Percentiles rank a stretch among this genome's conserved stretches.
These are phyloP conservation scores for Tenthredo mesomela DNA, from an alignment of 2,888 invertebrate species.

Conservation along the genomic window DNA sequence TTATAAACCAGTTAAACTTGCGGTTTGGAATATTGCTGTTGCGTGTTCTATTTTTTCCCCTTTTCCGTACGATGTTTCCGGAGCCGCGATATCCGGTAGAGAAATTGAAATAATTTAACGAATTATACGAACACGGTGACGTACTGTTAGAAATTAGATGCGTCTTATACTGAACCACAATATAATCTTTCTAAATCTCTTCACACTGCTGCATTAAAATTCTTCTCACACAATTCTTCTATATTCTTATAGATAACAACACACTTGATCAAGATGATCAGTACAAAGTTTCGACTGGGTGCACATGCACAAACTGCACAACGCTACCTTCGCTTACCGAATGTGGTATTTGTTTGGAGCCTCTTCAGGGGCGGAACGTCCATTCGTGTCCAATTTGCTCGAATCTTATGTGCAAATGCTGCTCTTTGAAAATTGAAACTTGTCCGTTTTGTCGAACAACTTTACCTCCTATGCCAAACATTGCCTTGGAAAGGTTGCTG, in stretches of 20 bases:
- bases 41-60: neutral
- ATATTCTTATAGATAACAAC: neutral
- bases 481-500: slow-evolving; percentile 66
- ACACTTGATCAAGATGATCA: neutral
- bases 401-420: slow-evolving; percentile 64
- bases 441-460: slow-evolving; percentile 67
- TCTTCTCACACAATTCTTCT: neutral
- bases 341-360: slow-evolving; percentile 67
- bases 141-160: neutral
- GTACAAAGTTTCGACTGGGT: slow-evolving; percentile 43
- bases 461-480: slow-evolving; percentile 62
- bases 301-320: slow-evolving; percentile 65
- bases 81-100: neutral
- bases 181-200: no score
- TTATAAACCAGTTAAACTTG: neutral
- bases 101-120: neutral
- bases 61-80: neutral
- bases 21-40: neutral
- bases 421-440: slow-evolving; percentile 59
- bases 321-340: slow-evolving; percentile 61
- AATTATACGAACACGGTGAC: neutral
- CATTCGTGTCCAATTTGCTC: slow-evolving; percentile 65
- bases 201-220: neutral
- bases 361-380: slow-evolving; percentile 64
- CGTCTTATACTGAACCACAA: neutral